Evolutionary conservation across 2,113 vertebrate species (phyloP), one percentile per base, ranked within the genome.

Genomic region (Galbula dea): DNA sequence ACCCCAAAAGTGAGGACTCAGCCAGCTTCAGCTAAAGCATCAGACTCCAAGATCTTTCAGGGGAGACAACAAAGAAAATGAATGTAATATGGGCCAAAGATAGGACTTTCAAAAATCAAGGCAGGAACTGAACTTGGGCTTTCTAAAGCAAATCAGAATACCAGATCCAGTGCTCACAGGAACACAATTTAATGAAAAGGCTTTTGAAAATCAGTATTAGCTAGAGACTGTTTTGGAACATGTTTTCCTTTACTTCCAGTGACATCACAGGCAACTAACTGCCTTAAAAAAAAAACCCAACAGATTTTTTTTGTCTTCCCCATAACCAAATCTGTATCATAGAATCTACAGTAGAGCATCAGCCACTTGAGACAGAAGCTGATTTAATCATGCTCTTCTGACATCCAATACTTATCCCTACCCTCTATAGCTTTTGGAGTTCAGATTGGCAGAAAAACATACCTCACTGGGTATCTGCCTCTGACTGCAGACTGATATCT

Each of bases 191-290:
- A 90, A 88, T 55, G 57, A 92, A 79, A 0, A 85, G 78, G 69
- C 27, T 92, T 79, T 78, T 73, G 45, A 37, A 34, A 78, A 77
- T 2, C 4, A 87, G 15, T 26, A 81, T 52, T 52, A 75, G 18
- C 58, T 67, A 67, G 39, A 67, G 46, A 57, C 65, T 86, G 67
- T 71, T 91, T 82, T 30, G 24, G 3, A 63, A 46, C 39, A 49
- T 65, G 46, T 62, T 88, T 93, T 88, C 63, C 55, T 93, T 71
- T 46, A 81, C 48, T 81, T 83, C 67, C 65, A 90, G 69, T 84
- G 90, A 84, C 49, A 94, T 78, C 84, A 83, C 45, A 93, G n/a
- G 30, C 86, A 95, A 71, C 59, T 58, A n/a, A n/a, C n/a, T n/a
- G 57, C 36, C 58, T 84, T n/a, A 81, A 75, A 78, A 51, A 66